Base-by-base conservation (phyloP, 2,797 vertebrate species). In the Selene dorsalis region DNA sequence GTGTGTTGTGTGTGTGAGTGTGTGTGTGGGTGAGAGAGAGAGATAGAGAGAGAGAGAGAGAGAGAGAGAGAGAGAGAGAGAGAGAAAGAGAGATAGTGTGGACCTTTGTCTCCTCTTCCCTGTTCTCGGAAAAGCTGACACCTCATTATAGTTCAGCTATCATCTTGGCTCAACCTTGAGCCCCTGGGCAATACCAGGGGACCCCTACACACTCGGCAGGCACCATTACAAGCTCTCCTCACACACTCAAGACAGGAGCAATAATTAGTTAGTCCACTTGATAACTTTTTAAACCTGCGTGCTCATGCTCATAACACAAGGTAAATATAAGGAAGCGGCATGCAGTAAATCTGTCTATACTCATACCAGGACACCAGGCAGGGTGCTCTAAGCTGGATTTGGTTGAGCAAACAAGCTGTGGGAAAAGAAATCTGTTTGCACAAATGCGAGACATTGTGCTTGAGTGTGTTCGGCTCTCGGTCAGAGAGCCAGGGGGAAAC, bases 351-450 rank as follows among this genome's bases (percentile, higher is more conserved):
- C 50, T 39, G 22, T 69, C 61, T 72, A 13, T 71, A 47, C 53
- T 81, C 75, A 62, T 32, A 69, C 72, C n/a, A 66, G 50, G 58
- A 75, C 72, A 58, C n/a, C 52, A 41, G 53, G 69, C 70, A 56
- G 43, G 55, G 65, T n/a, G 58, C 71, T 74, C 56, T 69, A 80
- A 85, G 78, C 63, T 60, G 73, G 85, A 86, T 76, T 78, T 79
- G 68, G 69, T 76, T 82, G 79, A 88, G 78, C 79, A 85, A 88
- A 86, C 86, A 89, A 74, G 80, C 57, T 56, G 41, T 77, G 70
- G 73, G 76, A 87, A 88, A 86, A 75, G 30, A 86, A 84, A 85
- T 88, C 50, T 84, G 82, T 85, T 84, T 87, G 88, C 80, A 84
- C 66, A 85, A 86, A 81, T 52, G 67, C 5, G 10, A 85, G 77